Evolutionary conservation across 2,888 invertebrate genomes (phyloP).

Genomic region (Drosophila niveifrons): DNA sequence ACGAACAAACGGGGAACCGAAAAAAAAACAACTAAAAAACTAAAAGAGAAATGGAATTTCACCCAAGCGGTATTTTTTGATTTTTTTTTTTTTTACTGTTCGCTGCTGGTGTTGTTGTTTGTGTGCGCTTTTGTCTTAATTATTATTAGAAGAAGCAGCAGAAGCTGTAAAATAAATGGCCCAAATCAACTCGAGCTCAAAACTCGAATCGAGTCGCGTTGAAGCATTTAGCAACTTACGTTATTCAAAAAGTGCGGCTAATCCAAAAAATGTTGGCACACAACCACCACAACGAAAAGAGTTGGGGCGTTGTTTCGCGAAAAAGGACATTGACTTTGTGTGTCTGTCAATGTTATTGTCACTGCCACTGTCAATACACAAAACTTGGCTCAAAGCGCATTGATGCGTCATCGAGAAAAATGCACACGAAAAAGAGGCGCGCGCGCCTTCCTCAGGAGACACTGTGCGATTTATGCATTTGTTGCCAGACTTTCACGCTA

Average conservation of each 20-base stretch:
- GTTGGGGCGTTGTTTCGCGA: constrained; percentile 44
- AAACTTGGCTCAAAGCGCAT: constrained; percentile 56
- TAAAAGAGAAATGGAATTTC: constrained; percentile 81
- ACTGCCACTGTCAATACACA: constrained; percentile 20
- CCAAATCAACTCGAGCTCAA: constrained; percentile 62
- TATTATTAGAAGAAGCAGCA: constrained; percentile 59
- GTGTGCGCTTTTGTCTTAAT: constrained; percentile 74
- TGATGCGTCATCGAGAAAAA: constrained; percentile 69
- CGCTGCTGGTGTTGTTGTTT: constrained; percentile 35
- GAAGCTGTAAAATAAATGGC: constrained; percentile 78
- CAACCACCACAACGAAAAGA: not conserved
- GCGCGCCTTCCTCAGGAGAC: constrained; percentile 36
- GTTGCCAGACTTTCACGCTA: constrained; percentile 56
- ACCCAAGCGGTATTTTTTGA: constrained; percentile 69
- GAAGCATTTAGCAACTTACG: constrained; percentile 62
- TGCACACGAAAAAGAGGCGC: constrained; percentile 47
- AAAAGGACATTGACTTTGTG: constrained; percentile 74
- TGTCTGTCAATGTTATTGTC: constrained; percentile 10
- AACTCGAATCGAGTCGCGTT: constrained; percentile 7
- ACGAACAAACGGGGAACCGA: constrained; percentile 30
- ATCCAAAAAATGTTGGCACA: constrained; percentile 33
- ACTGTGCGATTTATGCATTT: constrained; percentile 56
- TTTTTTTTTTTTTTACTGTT: constrained; percentile 40
- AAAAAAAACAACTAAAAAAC: constrained; percentile 38
- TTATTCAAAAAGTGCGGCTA: constrained; percentile 48